These are phyloP conservation scores for Iguana delicatissima DNA, from an alignment of 2,797 vertebrate species.

Conservation along the genomic window DNA sequence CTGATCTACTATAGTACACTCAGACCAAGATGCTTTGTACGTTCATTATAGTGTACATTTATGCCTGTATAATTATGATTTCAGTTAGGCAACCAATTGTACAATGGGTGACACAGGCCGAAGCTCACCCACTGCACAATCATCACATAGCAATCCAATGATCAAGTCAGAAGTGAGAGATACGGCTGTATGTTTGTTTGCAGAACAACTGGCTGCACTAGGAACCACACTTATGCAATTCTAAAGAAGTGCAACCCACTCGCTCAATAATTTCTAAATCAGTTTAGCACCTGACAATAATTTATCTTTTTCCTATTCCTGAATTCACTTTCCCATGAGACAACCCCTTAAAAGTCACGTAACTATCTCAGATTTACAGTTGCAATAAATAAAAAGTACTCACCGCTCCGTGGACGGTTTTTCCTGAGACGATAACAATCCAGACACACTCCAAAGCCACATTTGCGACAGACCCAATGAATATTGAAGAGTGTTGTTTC, in stretches of 20 bases:
- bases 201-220: too few species aligned
- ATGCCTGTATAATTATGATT: too few species aligned
- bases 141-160: too few species aligned
- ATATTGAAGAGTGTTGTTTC: slow-evolving; percentile 99
- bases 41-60: neutral
- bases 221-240: too few species aligned
- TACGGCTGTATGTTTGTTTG: too few species aligned
- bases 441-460: slow-evolving; percentile 97
- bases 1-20: neutral
- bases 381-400: slow-evolving; percentile 58
- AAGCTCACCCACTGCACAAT: too few species aligned
- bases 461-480: slow-evolving; percentile 99
- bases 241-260: too few species aligned
- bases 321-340: neutral
- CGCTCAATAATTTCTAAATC: too few species aligned
- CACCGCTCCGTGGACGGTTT: slow-evolving; percentile 92
- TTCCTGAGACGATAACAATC: slow-evolving; percentile 97
- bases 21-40: too few species aligned
- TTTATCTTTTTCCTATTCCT: neutral
- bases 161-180: too few species aligned
- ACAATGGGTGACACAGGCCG: too few species aligned
- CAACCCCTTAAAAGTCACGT: neutral
- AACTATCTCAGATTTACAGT: neutral
- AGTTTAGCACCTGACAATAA: neutral
- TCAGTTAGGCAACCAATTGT: too few species aligned